These are phyloP conservation scores for Chloroceryle amazona DNA, from an alignment of 2,797 vertebrate genomes.

Conservation along the genomic window DNA sequence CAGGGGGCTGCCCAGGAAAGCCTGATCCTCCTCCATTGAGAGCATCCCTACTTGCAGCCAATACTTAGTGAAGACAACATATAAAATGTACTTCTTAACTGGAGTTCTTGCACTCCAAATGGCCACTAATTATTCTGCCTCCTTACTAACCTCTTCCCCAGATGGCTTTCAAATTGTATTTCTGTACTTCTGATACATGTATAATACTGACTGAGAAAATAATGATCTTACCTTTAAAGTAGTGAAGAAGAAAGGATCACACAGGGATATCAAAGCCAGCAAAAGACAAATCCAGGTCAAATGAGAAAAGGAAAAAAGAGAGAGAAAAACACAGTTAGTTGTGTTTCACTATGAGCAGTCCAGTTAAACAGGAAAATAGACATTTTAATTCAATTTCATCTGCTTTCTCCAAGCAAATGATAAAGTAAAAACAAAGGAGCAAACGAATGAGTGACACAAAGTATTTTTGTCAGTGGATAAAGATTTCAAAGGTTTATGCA, in stretches of 20 bases:
- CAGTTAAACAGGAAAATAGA: neutral
- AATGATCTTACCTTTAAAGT: constrained; percentile 62
- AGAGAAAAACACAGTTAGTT: constrained; percentile 10
- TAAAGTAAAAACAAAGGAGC: constrained; percentile 15
- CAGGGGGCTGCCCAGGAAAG: neutral
- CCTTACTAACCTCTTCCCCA: neutral
- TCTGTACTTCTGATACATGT: neutral
- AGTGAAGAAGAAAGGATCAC: constrained; percentile 9
- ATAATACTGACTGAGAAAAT: neutral
- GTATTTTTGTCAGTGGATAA: constrained; percentile 19
- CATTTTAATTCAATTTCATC: neutral
- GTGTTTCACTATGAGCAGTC: neutral
- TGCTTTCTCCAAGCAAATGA: neutral
- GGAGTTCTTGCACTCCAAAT: neutral
- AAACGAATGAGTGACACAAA: constrained; percentile 1
- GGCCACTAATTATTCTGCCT: neutral
- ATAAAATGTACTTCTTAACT: neutral
- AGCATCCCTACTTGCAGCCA: neutral
- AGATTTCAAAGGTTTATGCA: constrained; percentile 28
- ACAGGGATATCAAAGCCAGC: constrained; percentile 44
- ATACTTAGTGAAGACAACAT: neutral
- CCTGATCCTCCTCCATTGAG: neutral
- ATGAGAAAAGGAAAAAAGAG: neutral
- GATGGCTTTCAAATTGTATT: neutral
- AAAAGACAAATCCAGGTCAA: constrained; percentile 41